These are phyloP conservation scores for Acholoe squamosa DNA, from an alignment of 2,888 invertebrate species.

Conservation along the genomic window DNA sequence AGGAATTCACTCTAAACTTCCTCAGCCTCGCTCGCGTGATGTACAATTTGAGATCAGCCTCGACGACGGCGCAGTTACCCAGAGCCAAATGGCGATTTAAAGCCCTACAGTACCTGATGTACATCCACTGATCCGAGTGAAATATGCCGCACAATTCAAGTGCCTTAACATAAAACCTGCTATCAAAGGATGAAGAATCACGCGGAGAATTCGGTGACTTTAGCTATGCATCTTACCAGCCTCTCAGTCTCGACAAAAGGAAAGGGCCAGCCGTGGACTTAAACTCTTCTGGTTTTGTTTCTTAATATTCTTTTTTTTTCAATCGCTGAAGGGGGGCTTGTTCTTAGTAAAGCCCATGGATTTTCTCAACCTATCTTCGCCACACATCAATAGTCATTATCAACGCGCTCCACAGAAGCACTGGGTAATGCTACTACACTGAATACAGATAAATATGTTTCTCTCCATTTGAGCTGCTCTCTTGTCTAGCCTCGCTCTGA, in stretches of 20 bases:
- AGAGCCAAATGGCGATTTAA: constrained; percentile 46
- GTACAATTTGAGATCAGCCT: background rate
- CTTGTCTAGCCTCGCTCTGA: too few species aligned
- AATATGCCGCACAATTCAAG: constrained; percentile 29
- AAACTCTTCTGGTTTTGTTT: background rate
- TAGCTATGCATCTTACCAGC: background rate
- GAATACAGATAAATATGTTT: background rate
- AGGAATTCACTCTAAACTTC: background rate
- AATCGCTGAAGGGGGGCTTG: background rate
- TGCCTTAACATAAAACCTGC: background rate
- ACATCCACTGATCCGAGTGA: constrained; percentile 39
- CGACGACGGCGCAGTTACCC: background rate
- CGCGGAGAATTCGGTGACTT: background rate
- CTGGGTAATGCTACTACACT: background rate
- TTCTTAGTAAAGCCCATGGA: constrained; percentile 37
- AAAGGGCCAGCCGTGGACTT: background rate
- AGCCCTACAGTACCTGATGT: constrained; percentile 16
- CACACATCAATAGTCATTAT: constrained; percentile 23
- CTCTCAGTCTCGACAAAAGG: background rate
- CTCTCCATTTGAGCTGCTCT: background rate
- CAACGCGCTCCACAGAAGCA: background rate
- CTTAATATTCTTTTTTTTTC: too few species aligned
- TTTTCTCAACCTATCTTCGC: background rate
- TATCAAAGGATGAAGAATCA: constrained; percentile 41
- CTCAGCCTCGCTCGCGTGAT: constrained; percentile 15